Percentiles rank a stretch among this genome's conserved stretches.
phyloP scores from a whole-genome alignment of 2,888 invertebrate species.

The Uropetala carovei region DNA sequence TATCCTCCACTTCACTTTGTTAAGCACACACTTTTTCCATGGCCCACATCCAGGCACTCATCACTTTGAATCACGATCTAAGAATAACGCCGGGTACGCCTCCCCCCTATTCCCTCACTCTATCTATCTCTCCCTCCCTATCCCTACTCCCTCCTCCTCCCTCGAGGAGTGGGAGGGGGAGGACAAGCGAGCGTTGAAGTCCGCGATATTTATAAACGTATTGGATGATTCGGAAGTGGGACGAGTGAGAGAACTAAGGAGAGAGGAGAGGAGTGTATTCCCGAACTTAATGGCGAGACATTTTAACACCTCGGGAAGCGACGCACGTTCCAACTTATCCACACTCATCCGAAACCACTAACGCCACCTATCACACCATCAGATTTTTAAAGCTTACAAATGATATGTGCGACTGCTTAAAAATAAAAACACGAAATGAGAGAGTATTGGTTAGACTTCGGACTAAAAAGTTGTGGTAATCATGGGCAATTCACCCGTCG shows the following conservation, averaged over 20 bases:
- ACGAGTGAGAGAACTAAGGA: neutral
- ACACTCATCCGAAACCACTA: too few relatives aligned
- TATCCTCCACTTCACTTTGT: neutral
- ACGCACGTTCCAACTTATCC: neutral
- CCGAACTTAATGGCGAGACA: too few relatives aligned
- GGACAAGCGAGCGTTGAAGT: neutral
- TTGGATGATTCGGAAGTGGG: conserved; percentile 4
- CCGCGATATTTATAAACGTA: conserved; percentile 21
- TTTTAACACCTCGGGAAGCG: conserved; percentile 19
- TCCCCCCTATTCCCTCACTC: neutral
- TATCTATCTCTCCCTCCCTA: too few relatives aligned
- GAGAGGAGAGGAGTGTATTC: neutral
- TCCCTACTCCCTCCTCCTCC: neutral
- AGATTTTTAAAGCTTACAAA: too few relatives aligned
- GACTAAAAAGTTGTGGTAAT: too few relatives aligned
- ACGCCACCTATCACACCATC: too few relatives aligned
- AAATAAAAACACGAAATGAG: too few relatives aligned
- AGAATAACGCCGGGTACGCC: neutral
- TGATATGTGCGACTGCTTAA: too few relatives aligned
- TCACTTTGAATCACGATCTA: conserved; percentile 25
- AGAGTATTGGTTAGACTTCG: too few relatives aligned
- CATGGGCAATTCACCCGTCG: too few relatives aligned
- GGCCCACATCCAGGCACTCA: conserved; percentile 30
- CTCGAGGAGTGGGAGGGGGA: neutral
- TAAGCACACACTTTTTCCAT: neutral